A percentile compares a stretch with the other conserved stretches of the same genome.
Conservation (phyloP, 2,113 vertebrate genomes). For the Chionis minor region DNA sequence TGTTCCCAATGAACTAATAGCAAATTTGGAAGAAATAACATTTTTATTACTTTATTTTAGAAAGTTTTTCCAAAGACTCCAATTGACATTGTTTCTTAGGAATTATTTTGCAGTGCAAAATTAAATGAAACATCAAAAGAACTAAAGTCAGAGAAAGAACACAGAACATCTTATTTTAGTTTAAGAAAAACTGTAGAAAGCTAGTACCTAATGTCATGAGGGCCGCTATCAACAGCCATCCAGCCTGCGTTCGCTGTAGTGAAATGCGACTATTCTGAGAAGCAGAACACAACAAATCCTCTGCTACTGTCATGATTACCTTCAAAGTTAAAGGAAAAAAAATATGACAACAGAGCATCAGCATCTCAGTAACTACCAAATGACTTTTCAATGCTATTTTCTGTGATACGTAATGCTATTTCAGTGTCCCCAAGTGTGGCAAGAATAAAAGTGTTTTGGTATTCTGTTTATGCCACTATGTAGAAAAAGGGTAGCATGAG, state of each 20-base stretch:
- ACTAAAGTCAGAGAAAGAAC: neutral
- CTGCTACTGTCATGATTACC: slow-evolving; percentile 86
- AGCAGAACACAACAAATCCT: slow-evolving; percentile 89
- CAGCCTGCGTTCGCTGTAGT: slow-evolving; percentile 86
- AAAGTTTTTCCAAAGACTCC: neutral
- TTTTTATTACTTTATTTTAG: neutral
- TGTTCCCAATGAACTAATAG: neutral
- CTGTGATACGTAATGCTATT: neutral
- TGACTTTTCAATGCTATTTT: neutral
- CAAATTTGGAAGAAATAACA: neutral
- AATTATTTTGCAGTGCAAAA: neutral
- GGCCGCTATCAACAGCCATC: slow-evolving; percentile 88
- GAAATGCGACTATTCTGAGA: slow-evolving; percentile 89
- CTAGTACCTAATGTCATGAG: slow-evolving; percentile 87
- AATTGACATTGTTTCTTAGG: neutral
- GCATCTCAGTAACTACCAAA: neutral
- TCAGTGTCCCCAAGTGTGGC: neutral
- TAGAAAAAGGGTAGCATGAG: neutral
- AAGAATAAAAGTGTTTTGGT: neutral
- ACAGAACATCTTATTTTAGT: neutral
- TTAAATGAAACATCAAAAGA: neutral
- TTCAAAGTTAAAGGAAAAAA: slow-evolving; percentile 60
- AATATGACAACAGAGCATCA: neutral
- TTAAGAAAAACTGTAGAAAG: neutral
- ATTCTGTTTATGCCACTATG: neutral